A percentile compares a stretch with the other conserved stretches of the same genome.
These are phyloP conservation scores for Theristus sp. DNA, from an alignment of 2,888 invertebrate genomes.

Conservation along the genomic window DNA sequence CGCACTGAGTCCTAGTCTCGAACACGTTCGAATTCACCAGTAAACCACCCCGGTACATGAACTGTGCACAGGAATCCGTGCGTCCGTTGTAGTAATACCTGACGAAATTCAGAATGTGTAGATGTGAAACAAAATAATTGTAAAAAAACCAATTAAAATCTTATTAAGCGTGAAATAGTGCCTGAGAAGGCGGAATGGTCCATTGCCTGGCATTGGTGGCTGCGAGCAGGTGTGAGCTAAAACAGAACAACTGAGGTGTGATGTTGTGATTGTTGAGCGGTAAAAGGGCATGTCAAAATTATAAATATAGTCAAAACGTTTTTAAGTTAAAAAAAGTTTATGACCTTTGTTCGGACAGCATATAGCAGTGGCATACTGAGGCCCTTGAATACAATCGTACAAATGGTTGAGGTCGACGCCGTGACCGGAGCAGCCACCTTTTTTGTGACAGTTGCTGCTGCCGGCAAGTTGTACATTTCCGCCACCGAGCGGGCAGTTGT, in stretches of 20 bases:
- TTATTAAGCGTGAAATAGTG: slow-evolving; percentile 8
- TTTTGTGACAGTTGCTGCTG: slow-evolving; percentile 7
- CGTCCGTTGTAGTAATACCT: slow-evolving; percentile 9
- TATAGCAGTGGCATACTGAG: not conserved
- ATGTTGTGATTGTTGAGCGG: too few relatives aligned
- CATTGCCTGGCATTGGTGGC: slow-evolving; percentile 10
- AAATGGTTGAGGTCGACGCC: slow-evolving; percentile 6
- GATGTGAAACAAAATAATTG: too few relatives aligned
- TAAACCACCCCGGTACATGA: slow-evolving; percentile 9
- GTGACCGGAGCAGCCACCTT: slow-evolving; percentile 7
- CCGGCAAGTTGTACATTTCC: slow-evolving; percentile 1
- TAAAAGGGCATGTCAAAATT: too few relatives aligned
- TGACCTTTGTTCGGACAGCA: slow-evolving; percentile 8
- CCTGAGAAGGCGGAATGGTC: slow-evolving; percentile 3
- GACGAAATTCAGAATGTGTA: too few relatives aligned
- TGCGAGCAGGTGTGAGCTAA: slow-evolving; percentile 9
- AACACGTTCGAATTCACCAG: slow-evolving; percentile 10
- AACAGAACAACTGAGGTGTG: not conserved
- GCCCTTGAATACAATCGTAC: slow-evolving; percentile 8
- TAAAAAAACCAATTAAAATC: slow-evolving; percentile 4
- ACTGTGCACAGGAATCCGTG: slow-evolving; percentile 5
- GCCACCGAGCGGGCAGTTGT: slow-evolving; percentile 9
- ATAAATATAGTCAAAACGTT: not conserved
- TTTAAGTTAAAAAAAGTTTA: not conserved
- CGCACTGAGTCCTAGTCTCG: slow-evolving; percentile 8